Conservation (phyloP, 2,797 vertebrate species). For the Tiaroga cobitis region DNA sequence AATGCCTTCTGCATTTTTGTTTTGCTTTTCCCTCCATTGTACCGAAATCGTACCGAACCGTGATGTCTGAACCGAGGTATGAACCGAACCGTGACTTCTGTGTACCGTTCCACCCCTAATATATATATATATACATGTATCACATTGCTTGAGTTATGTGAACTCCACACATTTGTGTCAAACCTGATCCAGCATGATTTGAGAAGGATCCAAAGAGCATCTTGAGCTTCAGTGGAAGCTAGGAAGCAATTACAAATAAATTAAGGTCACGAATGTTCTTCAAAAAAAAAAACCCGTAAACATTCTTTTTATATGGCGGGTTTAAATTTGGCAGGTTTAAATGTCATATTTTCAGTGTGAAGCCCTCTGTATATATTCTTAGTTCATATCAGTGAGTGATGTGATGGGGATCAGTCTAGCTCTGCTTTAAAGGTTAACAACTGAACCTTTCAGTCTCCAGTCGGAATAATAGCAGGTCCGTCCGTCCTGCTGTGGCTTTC, state of each 20-base stretch:
- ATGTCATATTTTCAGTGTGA: neutral
- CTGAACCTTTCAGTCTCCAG: neutral
- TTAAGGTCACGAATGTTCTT: neutral
- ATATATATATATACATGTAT: neutral
- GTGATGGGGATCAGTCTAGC: neutral
- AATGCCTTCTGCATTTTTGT: too few relatives aligned
- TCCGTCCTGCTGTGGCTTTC: neutral
- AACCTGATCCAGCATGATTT: neutral
- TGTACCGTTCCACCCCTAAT: too few relatives aligned
- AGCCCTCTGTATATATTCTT: neutral
- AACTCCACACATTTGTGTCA: neutral
- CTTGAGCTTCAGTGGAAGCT: neutral
- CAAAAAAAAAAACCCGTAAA: neutral
- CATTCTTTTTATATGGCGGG: neutral
- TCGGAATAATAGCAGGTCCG: neutral
- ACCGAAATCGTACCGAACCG: too few relatives aligned
- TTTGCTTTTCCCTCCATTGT: too few relatives aligned
- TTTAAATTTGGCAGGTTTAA: neutral
- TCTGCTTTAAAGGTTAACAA: slow-evolving; percentile 16
- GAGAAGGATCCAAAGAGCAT: neutral
- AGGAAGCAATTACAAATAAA: neutral
- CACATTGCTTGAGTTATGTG: neutral
- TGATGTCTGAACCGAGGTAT: too few relatives aligned
- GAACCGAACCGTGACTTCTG: too few relatives aligned
- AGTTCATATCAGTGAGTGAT: neutral